Conservation (phyloP, 1,140 invertebrate genomes). For the Aphidius ervi region DNA sequence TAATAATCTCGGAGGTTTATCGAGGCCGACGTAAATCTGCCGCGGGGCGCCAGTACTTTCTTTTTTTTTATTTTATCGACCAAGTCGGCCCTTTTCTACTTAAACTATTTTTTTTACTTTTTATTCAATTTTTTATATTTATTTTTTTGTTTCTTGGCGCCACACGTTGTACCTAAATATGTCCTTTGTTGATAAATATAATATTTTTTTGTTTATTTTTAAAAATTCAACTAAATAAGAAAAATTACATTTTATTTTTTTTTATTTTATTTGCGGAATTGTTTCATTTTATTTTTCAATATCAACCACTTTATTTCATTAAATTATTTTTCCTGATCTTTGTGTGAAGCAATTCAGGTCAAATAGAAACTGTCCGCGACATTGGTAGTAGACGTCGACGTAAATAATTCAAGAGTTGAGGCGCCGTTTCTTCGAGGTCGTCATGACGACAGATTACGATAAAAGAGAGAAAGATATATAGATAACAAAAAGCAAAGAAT, state of each 20-base stretch:
- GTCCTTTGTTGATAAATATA: not conserved
- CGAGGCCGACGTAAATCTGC: constrained; percentile 43
- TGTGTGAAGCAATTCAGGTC: constrained; percentile 29
- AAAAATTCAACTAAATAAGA: not conserved
- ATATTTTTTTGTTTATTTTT: not conserved
- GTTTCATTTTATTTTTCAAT: not conserved
- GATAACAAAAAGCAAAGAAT: not conserved
- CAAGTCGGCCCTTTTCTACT: constrained; percentile 30
- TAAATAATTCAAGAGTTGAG: constrained; percentile 39
- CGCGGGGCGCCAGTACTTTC: constrained; percentile 30
- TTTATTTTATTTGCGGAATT: not conserved
- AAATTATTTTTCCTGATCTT: constrained; percentile 3
- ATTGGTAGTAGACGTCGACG: constrained; percentile 25
- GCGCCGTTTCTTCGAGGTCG: constrained; percentile 30
- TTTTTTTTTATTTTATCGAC: constrained; percentile 34
- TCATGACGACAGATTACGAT: constrained; percentile 38
- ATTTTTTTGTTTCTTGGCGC: not conserved
- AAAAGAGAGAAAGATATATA: constrained; percentile 7
- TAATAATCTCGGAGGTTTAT: constrained; percentile 45
- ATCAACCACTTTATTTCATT: not conserved
- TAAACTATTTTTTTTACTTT: constrained; percentile 1
- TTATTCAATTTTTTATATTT: not conserved
- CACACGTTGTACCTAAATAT: constrained; percentile 8
- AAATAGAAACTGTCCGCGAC: constrained; percentile 24
- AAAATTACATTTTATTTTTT: not conserved